phyloP scores from a whole-genome alignment of 2,113 vertebrate genomes.

The Sceloporus undulatus region DNA sequence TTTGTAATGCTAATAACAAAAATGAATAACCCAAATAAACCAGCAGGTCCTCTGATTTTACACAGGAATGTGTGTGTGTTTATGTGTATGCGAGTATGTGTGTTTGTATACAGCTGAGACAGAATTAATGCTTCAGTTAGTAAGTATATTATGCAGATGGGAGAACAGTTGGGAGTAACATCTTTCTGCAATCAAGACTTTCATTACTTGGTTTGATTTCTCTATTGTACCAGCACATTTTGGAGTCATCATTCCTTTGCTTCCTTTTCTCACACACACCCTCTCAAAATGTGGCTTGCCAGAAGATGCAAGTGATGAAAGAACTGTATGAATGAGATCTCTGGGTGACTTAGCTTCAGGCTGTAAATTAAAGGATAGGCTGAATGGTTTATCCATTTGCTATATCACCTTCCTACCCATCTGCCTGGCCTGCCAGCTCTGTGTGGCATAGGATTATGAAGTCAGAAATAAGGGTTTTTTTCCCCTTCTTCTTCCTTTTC shows the following conservation, averaged over 20 bases:
- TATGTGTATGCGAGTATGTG: not conserved
- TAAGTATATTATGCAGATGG: not conserved
- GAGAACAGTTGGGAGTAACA: not conserved
- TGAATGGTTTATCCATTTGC: not conserved
- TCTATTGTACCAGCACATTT: not conserved
- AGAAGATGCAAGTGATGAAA: not conserved
- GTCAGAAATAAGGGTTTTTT: constrained; percentile 31
- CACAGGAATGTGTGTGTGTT: not conserved
- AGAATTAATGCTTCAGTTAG: not conserved
- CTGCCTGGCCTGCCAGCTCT: constrained; percentile 20
- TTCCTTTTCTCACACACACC: not conserved
- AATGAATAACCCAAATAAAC: not conserved
- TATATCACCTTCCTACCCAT: not conserved
- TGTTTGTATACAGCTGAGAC: not conserved
- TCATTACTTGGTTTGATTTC: constrained; percentile 2
- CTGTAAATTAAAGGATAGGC: constrained; percentile 17
- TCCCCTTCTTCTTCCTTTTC: not conserved
- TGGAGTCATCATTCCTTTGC: not conserved
- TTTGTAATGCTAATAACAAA: not conserved
- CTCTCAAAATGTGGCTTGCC: constrained; percentile 13
- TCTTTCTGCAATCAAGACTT: not conserved
- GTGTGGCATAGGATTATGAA: constrained; percentile 25
- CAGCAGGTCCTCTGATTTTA: not conserved
- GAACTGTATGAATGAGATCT: not conserved
- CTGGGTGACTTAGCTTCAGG: not conserved